These are phyloP conservation scores for Phaethornis superciliosus DNA, from an alignment of 2,113 vertebrate species.

Conservation along the genomic window DNA sequence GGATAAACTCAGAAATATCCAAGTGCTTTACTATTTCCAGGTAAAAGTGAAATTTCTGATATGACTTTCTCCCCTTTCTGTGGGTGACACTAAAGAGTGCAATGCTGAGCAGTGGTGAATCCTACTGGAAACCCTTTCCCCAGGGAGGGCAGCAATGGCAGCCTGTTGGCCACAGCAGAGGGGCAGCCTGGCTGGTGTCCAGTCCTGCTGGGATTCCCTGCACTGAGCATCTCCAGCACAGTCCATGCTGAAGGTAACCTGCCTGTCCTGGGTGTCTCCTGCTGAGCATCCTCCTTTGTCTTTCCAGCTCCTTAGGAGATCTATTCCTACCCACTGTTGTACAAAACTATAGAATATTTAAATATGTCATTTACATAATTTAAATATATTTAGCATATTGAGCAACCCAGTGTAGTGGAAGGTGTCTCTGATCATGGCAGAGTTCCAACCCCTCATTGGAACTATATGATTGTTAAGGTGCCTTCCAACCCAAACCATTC, in stretches of 20 bases:
- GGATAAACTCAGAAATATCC: neutral
- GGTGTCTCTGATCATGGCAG: too few relatives aligned
- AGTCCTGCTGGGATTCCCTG: rapidly evolving
- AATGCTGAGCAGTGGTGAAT: neutral
- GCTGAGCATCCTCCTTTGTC: neutral
- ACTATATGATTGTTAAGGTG: too few relatives aligned
- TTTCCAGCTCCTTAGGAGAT: neutral
- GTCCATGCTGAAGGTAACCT: rapidly evolving
- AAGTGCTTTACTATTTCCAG: neutral
- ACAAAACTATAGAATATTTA: neutral
- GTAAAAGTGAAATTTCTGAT: neutral
- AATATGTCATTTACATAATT: neutral
- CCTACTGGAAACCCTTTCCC: neutral
- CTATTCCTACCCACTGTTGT: neutral
- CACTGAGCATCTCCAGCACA: neutral
- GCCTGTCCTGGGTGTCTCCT: neutral
- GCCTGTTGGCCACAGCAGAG: neutral
- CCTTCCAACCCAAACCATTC: too few relatives aligned
- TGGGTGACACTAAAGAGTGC: neutral
- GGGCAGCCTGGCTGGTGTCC: neutral
- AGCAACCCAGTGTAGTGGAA: too few relatives aligned
- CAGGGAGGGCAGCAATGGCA: neutral
- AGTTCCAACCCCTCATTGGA: too few relatives aligned
- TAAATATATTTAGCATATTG: neutral
- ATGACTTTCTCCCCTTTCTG: neutral